A percentile compares a stretch with the other conserved stretches of the same genome.
These are phyloP conservation scores for Pteromalus puparum DNA, from an alignment of 1,140 invertebrate genomes.

Conservation along the genomic window DNA sequence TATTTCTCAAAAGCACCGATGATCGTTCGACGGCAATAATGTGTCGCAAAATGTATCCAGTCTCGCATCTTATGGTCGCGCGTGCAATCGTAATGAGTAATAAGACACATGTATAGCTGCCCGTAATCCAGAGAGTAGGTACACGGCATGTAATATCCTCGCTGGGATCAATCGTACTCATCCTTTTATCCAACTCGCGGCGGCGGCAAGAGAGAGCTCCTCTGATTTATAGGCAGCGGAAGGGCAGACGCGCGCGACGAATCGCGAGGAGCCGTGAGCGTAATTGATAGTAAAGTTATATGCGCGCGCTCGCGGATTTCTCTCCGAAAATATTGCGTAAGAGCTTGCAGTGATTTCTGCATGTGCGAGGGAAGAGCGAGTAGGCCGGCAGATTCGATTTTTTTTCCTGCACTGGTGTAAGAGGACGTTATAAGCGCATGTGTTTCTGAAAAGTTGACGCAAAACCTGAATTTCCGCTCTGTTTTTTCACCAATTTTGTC, in stretches of 20 bases:
- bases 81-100: constrained; percentile 37
- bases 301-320: neutral
- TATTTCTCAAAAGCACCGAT: neutral
- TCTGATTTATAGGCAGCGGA: constrained; percentile 50
- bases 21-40: neutral
- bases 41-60: constrained; percentile 22
- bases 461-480: no score
- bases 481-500: no score
- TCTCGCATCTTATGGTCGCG: no score
- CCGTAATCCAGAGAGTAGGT: neutral
- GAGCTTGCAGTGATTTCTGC: neutral
- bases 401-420: no score
- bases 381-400: neutral
- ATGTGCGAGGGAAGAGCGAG: neutral
- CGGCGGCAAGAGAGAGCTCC: neutral
- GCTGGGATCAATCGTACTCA: neutral
- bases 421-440: no score
- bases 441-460: no score
- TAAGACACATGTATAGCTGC: neutral
- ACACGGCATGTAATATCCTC: neutral
- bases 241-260: constrained; percentile 44
- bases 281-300: constrained; percentile 48
- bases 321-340: constrained; percentile 31
- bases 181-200: neutral
- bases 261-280: constrained; percentile 34